Conservation (phyloP, 2,113 vertebrate genomes). For the Ophthalmolycus amberensis region DNA sequence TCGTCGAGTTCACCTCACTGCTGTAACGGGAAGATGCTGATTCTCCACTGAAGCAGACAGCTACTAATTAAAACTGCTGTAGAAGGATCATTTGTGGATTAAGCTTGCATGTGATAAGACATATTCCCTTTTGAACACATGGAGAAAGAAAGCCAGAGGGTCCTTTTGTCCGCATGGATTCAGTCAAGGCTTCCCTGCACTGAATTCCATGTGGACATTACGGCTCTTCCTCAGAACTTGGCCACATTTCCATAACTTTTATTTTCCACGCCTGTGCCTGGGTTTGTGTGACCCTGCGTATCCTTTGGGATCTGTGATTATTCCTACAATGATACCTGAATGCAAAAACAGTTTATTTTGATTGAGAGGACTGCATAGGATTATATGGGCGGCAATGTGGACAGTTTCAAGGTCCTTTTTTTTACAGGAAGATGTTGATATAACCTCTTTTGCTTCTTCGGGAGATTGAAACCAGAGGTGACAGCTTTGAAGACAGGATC, state of each 20-base stretch:
- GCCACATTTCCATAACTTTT: conserved; percentile 78
- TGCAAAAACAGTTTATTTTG: conserved; percentile 71
- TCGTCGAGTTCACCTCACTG: conserved; percentile 23
- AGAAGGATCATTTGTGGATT: conserved; percentile 39
- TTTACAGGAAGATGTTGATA: conserved; percentile 50
- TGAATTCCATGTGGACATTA: conserved; percentile 68
- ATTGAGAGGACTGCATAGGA: conserved; percentile 67
- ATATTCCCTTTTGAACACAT: conserved; percentile 32
- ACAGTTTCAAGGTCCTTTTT: conserved; percentile 68
- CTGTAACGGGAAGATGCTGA: conserved; percentile 36
- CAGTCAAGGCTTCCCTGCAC: conserved; percentile 12
- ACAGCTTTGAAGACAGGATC: conserved; percentile 59
- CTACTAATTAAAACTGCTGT: conserved; percentile 30
- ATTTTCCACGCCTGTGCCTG: conserved; percentile 65
- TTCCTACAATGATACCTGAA: conserved; percentile 72
- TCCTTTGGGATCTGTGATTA: conserved; percentile 78
- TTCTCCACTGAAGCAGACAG: conserved; percentile 28
- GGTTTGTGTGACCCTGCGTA: conserved; percentile 66
- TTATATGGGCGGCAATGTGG: conserved; percentile 40
- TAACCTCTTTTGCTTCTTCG: conserved; percentile 45
- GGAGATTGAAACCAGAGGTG: conserved; percentile 56
- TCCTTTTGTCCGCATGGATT: conserved; percentile 49
- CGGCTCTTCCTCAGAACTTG: conserved; percentile 63
- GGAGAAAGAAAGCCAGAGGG: conserved; percentile 31
- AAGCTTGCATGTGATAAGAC: conserved; percentile 31